phyloP scores from a whole-genome alignment of 2,888 invertebrate species.

The Diaperis boleti region DNA sequence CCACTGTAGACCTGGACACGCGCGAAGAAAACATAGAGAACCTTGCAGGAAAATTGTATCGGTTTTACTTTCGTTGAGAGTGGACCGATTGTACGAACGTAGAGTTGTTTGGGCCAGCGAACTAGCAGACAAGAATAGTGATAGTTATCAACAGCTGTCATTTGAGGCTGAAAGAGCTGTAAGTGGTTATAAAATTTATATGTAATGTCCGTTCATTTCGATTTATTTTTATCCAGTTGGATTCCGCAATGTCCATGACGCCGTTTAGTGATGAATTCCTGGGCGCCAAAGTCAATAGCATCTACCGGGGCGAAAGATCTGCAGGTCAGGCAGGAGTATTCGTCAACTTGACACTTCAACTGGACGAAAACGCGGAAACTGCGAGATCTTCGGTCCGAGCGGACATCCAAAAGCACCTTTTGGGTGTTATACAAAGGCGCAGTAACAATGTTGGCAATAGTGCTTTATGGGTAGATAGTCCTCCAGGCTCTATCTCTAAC shows the following conservation, averaged over 20 bases:
- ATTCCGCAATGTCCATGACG: conserved; percentile 93
- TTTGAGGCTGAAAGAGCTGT: conserved; percentile 91
- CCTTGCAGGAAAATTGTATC: conserved; percentile 84
- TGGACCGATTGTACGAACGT: conserved; percentile 86
- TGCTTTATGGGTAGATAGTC: conserved; percentile 85
- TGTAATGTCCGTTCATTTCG: conserved; percentile 62
- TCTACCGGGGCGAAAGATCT: conserved; percentile 79
- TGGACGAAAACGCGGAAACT: conserved; percentile 83
- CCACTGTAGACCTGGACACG: conserved; percentile 85
- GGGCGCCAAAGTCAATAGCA: conserved; percentile 82
- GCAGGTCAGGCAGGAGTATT: conserved; percentile 81
- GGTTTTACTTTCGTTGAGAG: conserved; percentile 81
- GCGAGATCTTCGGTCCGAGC: conserved; percentile 75
- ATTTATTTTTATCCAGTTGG: conserved; percentile 72
- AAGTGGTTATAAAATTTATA: conserved; percentile 86
- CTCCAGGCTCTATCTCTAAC: conserved; percentile 82
- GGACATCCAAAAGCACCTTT: conserved; percentile 85
- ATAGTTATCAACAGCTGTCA: conserved; percentile 84
- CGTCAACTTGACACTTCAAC: conserved; percentile 85
- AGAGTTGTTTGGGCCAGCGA: conserved; percentile 83
- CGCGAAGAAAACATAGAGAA: conserved; percentile 78
- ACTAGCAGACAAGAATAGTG: conserved; percentile 80
- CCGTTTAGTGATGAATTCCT: conserved; percentile 90
- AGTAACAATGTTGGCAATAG: conserved; percentile 92
- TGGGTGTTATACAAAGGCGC: conserved; percentile 84